Evolutionary conservation across 2,888 invertebrate species (phyloP).

Genomic region (Trachelus stipa): DNA sequence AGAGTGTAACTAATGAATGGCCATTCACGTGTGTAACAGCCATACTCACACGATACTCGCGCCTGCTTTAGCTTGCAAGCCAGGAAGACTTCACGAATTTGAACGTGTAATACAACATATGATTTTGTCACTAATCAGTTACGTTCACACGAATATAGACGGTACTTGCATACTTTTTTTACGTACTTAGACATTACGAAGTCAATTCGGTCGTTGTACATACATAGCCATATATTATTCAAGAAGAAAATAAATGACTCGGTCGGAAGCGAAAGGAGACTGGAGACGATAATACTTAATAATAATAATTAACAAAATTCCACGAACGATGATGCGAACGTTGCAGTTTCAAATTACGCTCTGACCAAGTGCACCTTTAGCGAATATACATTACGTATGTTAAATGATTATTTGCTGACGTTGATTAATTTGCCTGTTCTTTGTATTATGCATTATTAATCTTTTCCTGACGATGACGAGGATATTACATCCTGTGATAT

Average conservation of each 20-base stretch:
- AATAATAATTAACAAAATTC: background rate
- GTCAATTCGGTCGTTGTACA: background rate
- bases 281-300: background rate
- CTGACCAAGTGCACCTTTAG: background rate
- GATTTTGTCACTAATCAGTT: background rate
- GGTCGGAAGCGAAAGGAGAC: background rate
- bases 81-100: slow-evolving; percentile 2
- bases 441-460: background rate
- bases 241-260: background rate
- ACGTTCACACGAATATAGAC: background rate
- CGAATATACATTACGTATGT: background rate
- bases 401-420: background rate
- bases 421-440: background rate
- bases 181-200: background rate
- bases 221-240: background rate
- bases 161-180: background rate
- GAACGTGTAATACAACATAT: background rate
- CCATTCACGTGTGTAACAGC: slow-evolving; percentile 43
- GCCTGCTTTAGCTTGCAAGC: slow-evolving; percentile 51
- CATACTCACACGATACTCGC: slow-evolving; percentile 55
- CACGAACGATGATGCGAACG: background rate
- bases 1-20: slow-evolving; percentile 63
- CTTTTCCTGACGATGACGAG: slow-evolving; percentile 11
- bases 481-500: slow-evolving; percentile 37
- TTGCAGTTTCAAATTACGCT: background rate